A percentile compares a stretch with the other conserved stretches of the same genome.
Evolutionary conservation across 2,797 vertebrate species (phyloP).

Genomic region (Centropyge bicolor): DNA sequence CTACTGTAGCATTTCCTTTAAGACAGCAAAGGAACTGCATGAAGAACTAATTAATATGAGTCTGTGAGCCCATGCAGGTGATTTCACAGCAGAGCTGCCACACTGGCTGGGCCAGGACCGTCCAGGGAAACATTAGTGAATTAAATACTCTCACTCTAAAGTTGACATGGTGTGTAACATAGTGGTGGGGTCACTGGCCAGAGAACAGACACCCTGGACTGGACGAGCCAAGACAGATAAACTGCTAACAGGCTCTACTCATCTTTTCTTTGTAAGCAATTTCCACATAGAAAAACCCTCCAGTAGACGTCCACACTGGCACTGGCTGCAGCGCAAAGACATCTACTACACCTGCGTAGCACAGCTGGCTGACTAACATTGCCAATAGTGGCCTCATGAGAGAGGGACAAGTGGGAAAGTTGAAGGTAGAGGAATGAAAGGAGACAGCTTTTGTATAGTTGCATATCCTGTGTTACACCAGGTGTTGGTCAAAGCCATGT

Average conservation of each 20-base stretch:
- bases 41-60: slow-evolving; percentile 24
- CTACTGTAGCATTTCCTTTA: slow-evolving; percentile 1
- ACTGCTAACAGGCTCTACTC: background rate
- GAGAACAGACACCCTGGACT: background rate
- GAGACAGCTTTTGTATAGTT: background rate
- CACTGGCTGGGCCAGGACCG: background rate
- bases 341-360: background rate
- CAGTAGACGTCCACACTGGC: background rate
- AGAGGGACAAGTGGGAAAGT: background rate
- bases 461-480: slow-evolving; percentile 20
- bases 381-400: background rate
- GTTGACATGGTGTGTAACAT: too few relatives aligned
- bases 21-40: background rate
- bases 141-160: slow-evolving; percentile 5
- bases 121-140: slow-evolving; percentile 49
- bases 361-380: slow-evolving; percentile 19
- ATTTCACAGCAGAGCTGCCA: slow-evolving; percentile 41
- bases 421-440: background rate
- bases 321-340: slow-evolving; percentile 5
- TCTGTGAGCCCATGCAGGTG: slow-evolving; percentile 17
- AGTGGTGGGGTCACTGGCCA: background rate
- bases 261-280: background rate
- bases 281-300: background rate
- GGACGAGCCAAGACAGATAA: background rate
- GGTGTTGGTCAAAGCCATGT: slow-evolving; percentile 25